Evolutionary conservation across 2,113 vertebrate genomes (phyloP).

Genomic region (Tenrec ecaudatus): DNA sequence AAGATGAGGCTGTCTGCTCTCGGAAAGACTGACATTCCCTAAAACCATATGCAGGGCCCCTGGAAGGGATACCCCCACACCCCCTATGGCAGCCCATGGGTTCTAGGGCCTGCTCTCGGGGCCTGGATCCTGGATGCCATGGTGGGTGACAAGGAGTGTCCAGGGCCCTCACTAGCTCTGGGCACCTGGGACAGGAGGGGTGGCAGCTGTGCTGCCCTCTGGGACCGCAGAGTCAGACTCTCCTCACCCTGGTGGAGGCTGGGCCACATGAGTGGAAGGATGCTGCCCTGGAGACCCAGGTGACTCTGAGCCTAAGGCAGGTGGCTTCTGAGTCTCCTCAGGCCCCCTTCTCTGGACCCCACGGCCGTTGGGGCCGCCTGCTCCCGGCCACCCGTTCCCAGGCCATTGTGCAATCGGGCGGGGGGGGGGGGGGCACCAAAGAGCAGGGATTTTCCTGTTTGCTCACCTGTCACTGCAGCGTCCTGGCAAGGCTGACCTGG

Average conservation of each 20-base stretch:
- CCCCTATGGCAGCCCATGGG: too few species aligned
- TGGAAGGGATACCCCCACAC: too few species aligned
- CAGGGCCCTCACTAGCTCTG: not conserved
- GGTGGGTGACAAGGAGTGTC: accelerated
- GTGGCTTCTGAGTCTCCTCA: too few species aligned
- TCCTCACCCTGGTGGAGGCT: not conserved
- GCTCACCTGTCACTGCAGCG: conserved; percentile 74
- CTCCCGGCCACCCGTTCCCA: conserved; percentile 47
- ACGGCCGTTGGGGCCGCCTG: not conserved
- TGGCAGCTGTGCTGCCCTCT: not conserved
- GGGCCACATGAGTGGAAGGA: not conserved
- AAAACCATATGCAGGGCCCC: too few species aligned
- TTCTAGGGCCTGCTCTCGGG: not conserved
- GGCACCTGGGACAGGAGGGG: not conserved
- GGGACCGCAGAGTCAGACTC: not conserved
- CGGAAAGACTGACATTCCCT: too few species aligned
- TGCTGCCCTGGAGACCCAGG: not conserved
- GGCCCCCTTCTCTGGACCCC: too few species aligned
- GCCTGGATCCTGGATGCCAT: not conserved
- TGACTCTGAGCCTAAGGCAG: not conserved
- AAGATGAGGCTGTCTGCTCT: too few species aligned
- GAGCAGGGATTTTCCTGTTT: conserved; percentile 59
- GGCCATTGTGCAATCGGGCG: conserved; percentile 1
- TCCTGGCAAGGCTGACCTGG: conserved; percentile 65
- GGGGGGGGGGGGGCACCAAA: not conserved